Evolutionary conservation across 2,113 vertebrate genomes (phyloP), one percentile per base, ranked within the genome.

Genomic region (Proteles cristata): DNA sequence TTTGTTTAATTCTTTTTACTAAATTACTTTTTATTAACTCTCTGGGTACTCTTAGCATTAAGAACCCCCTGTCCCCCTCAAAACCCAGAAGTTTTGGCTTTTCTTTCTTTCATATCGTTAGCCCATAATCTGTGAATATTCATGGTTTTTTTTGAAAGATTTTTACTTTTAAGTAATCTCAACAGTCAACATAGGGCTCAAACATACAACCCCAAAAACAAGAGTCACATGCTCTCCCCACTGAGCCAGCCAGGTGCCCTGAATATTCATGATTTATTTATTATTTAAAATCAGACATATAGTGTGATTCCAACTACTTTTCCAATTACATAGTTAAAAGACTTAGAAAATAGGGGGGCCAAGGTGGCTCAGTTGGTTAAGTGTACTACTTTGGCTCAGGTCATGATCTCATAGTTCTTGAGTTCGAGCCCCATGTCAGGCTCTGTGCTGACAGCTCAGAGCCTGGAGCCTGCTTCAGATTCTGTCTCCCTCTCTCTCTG

Each of bases 1-100:
- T 79, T 12, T 39, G 63, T 50, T 71, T 82, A 35, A 68, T 61
- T 63, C 48, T 85, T 91, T 95, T 93, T 69, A 95, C 81, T 92
- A 85, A 92, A 65, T 77, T 89, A 86, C 21, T 61, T 61, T 61
- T 61, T 9, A 61, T 61, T 11, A 80, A 90, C 66, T 53, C n/a
- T 88, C 19, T 74, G 66, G 82, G 21, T 81, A 95, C 48, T 93
- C 65, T 93, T 96, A 69, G 84, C 33, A 94, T 2, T 84, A 58
- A 66, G 61, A n/a, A 50, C 16, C 17, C 33, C 12, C 45, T 9
- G 45, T 9, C 50, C 2, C 50, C 50, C 12, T 12, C 3, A 93
- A 50, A 68, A 35, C 3, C 43, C 21, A 65, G 79, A 50, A 31
- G 26, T 15, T 16, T n/a, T 69, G 39, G 2, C 3, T 33, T 69